Evolutionary conservation across 2,113 vertebrate species (phyloP).

Genomic region (Xiphophorus hellerii): DNA sequence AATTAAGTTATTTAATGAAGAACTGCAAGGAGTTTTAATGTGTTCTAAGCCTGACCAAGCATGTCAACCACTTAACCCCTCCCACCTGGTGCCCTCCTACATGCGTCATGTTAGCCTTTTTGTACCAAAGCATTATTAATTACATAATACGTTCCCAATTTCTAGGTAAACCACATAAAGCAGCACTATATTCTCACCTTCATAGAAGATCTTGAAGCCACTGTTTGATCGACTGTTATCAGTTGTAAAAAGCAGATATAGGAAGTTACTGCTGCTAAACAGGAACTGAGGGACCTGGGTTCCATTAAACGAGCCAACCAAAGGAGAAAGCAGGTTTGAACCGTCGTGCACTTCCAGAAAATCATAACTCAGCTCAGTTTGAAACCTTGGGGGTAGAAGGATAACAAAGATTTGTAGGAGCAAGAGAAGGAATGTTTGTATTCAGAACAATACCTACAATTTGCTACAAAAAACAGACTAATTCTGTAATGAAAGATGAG

Average conservation of each 20-base stretch:
- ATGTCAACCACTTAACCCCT: no score
- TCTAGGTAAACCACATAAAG: background rate
- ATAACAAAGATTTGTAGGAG: constrained; percentile 13
- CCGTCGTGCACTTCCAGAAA: constrained; percentile 97
- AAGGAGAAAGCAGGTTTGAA: constrained; percentile 91
- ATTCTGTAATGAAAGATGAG: constrained; percentile 24
- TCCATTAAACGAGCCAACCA: constrained; percentile 96
- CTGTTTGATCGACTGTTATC: constrained; percentile 98
- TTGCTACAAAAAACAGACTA: constrained; percentile 18
- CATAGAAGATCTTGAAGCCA: constrained; percentile 97
- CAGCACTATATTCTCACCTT: constrained; percentile 80
- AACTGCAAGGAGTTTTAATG: no score
- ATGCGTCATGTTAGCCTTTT: background rate
- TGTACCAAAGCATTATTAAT: background rate
- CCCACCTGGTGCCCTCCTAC: no score
- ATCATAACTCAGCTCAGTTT: constrained; percentile 98
- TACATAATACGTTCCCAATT: background rate
- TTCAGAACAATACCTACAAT: constrained; percentile 4
- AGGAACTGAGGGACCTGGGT: constrained; percentile 97
- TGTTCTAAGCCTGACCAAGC: no score
- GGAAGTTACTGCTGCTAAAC: constrained; percentile 92
- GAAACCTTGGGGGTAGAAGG: constrained; percentile 83
- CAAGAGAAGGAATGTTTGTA: constrained; percentile 3
- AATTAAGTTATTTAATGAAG: background rate
- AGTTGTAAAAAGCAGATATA: constrained; percentile 97